Conservation (phyloP, 2,113 vertebrate genomes). For the Phrynosoma blainvillii region DNA sequence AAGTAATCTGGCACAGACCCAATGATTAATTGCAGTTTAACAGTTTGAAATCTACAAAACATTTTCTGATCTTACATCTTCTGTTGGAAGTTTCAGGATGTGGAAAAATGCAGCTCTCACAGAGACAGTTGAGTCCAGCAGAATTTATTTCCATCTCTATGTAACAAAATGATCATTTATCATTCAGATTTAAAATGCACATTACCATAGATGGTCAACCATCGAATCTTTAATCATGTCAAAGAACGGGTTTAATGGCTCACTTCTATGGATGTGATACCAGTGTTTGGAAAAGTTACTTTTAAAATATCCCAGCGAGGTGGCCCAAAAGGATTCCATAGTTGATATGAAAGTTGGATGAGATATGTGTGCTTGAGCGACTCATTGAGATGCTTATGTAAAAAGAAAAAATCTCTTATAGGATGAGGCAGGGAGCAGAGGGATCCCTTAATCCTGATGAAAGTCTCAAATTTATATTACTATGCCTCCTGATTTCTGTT, state of each 20-base stretch:
- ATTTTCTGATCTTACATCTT: neutral
- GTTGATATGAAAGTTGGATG: neutral
- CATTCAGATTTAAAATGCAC: neutral
- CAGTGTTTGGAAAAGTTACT: no score
- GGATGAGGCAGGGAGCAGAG: no score
- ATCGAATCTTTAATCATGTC: no score
- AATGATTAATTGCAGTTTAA: neutral
- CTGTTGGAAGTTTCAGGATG: no score
- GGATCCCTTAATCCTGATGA: neutral
- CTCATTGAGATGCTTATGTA: neutral
- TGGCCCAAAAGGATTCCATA: no score
- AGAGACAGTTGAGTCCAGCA: no score
- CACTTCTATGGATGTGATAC: neutral
- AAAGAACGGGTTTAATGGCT: no score
- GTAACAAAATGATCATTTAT: neutral
- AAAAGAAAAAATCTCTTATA: no score
- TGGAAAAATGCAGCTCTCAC: no score
- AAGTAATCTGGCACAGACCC: neutral
- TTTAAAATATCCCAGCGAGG: no score
- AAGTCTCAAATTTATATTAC: neutral
- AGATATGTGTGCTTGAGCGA: neutral
- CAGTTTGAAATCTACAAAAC: neutral
- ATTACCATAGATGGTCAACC: neutral
- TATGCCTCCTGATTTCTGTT: neutral
- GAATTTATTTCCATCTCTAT: no score